A percentile compares a stretch with the other conserved stretches of the same genome.
These are phyloP conservation scores for Blastobasis lacticolella DNA, from an alignment of 2,888 invertebrate species.

Conservation along the genomic window DNA sequence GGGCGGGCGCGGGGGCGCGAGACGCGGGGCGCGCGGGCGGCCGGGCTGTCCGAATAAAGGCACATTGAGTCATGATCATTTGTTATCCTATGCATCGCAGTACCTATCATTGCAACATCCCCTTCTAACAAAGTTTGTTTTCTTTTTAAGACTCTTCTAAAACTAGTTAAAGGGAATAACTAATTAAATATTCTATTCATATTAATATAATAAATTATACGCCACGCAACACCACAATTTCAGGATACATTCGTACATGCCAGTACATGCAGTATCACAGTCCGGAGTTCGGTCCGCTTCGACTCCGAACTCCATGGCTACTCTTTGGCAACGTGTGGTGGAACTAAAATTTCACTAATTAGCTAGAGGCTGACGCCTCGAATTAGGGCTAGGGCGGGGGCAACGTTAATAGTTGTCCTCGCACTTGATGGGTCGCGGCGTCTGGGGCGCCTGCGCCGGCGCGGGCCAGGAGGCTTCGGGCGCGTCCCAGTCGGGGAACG, in stretches of 20 bases:
- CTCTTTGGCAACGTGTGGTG: constrained; percentile 72
- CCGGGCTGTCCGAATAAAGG: constrained; percentile 68
- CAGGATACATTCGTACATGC: constrained; percentile 30
- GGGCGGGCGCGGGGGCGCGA: constrained; percentile 32
- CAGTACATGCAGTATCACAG: too few species aligned
- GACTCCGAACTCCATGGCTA: constrained; percentile 36
- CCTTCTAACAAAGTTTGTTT: constrained; percentile 37
- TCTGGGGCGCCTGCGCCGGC: constrained; percentile 46
- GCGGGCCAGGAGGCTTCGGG: constrained; percentile 57
- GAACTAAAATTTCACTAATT: constrained; percentile 65
- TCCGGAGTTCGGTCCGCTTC: too few species aligned
- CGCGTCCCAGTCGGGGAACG: constrained; percentile 61
- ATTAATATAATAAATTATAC: constrained; percentile 48
- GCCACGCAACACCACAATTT: constrained; percentile 62
- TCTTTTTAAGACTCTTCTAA: constrained; percentile 49
- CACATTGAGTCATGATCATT: constrained; percentile 68
- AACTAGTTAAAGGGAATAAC: constrained; percentile 60
- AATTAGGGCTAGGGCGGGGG: constrained; percentile 49
- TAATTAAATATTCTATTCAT: constrained; percentile 35
- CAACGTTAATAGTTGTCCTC: constrained; percentile 58
- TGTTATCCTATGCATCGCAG: constrained; percentile 53
- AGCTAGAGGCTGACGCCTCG: constrained; percentile 55
- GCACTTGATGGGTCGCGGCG: constrained; percentile 60
- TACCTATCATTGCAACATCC: constrained; percentile 46
- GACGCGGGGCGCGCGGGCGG: constrained; percentile 54